Percentiles rank a stretch among this genome's conserved stretches.
Evolutionary conservation across 2,113 vertebrate species (phyloP).

Genomic region (Hymenochirus boettgeri): DNA sequence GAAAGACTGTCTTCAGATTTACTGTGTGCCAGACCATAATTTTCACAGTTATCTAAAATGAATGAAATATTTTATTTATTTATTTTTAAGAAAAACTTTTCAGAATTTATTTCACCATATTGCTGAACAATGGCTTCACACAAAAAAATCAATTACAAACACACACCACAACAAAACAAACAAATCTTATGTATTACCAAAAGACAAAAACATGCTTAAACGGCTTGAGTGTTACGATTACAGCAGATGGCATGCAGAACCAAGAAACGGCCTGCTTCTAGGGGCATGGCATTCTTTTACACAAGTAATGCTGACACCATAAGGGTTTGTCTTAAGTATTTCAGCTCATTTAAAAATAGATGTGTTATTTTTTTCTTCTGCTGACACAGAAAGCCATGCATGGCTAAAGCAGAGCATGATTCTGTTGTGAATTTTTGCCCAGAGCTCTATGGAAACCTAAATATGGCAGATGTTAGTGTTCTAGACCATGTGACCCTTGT

Average conservation of each 20-base stretch:
- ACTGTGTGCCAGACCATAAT: slow-evolving; percentile 16
- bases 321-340: slow-evolving; percentile 58
- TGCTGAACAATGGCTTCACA: no score
- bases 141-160: neutral
- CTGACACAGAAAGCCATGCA: slow-evolving; percentile 74
- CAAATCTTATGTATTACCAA: no score
- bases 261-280: neutral
- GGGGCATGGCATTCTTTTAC: slow-evolving; percentile 3
- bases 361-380: slow-evolving; percentile 70
- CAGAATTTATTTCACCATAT: no score
- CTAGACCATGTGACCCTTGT: slow-evolving; percentile 17
- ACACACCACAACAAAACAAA: neutral
- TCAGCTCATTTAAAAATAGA: slow-evolving; percentile 86
- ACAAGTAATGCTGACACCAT: slow-evolving; percentile 38
- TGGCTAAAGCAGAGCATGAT: slow-evolving; percentile 58
- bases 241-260: slow-evolving; percentile 56
- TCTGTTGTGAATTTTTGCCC: slow-evolving; percentile 59
- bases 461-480: slow-evolving; percentile 41
- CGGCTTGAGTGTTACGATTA: fast-evolving
- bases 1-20: slow-evolving; percentile 29
- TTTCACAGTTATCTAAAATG: slow-evolving; percentile 19
- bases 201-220: no score
- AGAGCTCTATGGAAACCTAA: slow-evolving; percentile 53
- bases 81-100: no score
- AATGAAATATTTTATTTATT: no score